Evolutionary conservation across 2,888 invertebrate genomes (phyloP), one percentile per base, ranked within the genome.

Genomic region (Eristalis intricaria): DNA sequence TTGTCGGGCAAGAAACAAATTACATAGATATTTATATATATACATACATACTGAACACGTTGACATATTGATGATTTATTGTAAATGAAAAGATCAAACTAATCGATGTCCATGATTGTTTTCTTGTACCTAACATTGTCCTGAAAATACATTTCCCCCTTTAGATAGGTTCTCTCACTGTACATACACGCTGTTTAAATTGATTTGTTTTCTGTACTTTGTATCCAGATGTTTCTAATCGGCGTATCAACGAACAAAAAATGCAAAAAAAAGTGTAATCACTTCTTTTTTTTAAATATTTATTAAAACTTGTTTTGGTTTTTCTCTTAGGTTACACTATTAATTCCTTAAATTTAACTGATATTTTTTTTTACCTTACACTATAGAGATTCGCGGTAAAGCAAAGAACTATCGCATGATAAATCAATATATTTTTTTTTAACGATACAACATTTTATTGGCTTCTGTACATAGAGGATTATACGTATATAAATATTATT

Each of bases 271-370:
- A 50, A 13, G 38, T 61, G 61, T 50, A 61, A 40, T 23, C 61
- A 38, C 60, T 69, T 70, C 26, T 50, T 43, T 26, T 35, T 43
- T 64, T 76, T 70, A 38, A 71, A 66, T 78, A 86, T 83, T 83
- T 85, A 85, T 82, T 84, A 76, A 82, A 80, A 74, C 66, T 76
- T 71, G 29, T 65, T 77, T 73, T 60, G 61, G 69, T 80, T 73
- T 75, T 74, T 80, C 7, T 0, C 81, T 66, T 81, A 89, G 83
- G 88, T 88, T 88, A 78, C 68, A 85, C 63, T 73, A 69, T 38
- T 73, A 84, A 85, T 82, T 88, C 89, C 84, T 89, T 88, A 84
- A 89, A 88, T 80, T 64, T 56, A 56, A 73, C 64, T 50, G 22
- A 22, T 77, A 71, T 15, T 65, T 82, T 75, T 69, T 82, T 85